A percentile compares a stretch with the other conserved stretches of the same genome.
These are phyloP conservation scores for Hybos culiciformis DNA, from an alignment of 2,888 invertebrate genomes.

Conservation along the genomic window DNA sequence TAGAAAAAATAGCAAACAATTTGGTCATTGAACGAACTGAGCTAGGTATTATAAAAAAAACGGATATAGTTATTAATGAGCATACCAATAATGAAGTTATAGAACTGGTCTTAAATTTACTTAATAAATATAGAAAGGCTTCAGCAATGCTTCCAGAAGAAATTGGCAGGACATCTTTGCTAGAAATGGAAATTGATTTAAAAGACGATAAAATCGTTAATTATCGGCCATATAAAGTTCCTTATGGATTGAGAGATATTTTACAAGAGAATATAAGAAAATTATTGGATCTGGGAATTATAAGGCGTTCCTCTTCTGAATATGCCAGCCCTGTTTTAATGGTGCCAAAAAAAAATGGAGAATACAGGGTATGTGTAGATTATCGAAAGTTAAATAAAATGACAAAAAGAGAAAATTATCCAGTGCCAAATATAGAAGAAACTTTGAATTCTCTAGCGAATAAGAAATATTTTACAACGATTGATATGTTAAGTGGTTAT, in stretches of 20 bases:
- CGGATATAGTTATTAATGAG: neutral
- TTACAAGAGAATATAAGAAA: neutral
- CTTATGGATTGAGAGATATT: neutral
- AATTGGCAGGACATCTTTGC: neutral
- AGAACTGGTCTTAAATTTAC: neutral
- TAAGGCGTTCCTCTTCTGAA: slow-evolving; percentile 20
- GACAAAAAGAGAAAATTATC: slow-evolving; percentile 15
- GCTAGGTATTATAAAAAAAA: no score
- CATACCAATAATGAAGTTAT: neutral
- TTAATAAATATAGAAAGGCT: neutral
- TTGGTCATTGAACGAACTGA: neutral
- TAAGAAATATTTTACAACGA: slow-evolving; percentile 4
- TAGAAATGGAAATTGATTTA: neutral
- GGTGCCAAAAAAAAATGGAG: slow-evolving; percentile 20
- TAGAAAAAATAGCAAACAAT: neutral
- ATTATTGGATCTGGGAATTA: slow-evolving; percentile 16
- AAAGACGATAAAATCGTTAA: neutral
- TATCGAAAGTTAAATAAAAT: slow-evolving; percentile 19
- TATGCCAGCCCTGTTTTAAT: slow-evolving; percentile 21
- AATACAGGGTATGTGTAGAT: slow-evolving; percentile 20
- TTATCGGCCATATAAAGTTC: slow-evolving; percentile 2
- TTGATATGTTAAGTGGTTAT: slow-evolving; percentile 9
- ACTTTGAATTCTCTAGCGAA: slow-evolving; percentile 4
- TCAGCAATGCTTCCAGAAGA: neutral
- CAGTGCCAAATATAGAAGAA: slow-evolving; percentile 19